These are phyloP conservation scores for Lottia gigantea DNA, from an alignment of 2,888 invertebrate genomes.

Conservation along the genomic window DNA sequence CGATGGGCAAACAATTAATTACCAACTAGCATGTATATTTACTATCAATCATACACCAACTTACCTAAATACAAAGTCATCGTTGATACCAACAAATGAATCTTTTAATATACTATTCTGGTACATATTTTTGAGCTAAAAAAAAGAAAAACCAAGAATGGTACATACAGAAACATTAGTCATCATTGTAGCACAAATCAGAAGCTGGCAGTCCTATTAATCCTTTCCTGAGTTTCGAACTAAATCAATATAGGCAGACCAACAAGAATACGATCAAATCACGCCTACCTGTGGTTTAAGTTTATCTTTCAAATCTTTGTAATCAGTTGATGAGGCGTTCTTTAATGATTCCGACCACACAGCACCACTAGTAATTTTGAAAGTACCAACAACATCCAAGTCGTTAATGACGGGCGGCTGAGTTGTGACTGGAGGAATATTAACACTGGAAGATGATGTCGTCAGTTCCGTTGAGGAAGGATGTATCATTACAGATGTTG, in stretches of 20 bases:
- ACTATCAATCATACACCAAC: not conserved
- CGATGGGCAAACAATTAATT: no score
- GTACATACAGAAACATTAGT: no score
- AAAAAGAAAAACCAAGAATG: not conserved
- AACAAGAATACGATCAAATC: no score
- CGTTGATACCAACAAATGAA: not conserved
- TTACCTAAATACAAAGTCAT: conserved; percentile 17
- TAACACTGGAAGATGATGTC: conserved; percentile 14
- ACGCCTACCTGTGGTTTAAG: conserved; percentile 8
- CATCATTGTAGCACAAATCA: no score
- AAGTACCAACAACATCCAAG: conserved; percentile 9
- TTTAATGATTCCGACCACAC: conserved; percentile 13
- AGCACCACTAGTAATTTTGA: conserved; percentile 15
- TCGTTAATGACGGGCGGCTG: not conserved
- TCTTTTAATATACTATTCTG: conserved; percentile 10
- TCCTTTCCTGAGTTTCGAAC: no score
- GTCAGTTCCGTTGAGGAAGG: conserved; percentile 3
- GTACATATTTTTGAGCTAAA: conserved; percentile 13
- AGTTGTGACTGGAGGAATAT: not conserved
- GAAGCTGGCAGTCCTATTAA: no score
- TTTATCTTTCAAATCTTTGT: conserved; percentile 13
- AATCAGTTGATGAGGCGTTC: conserved; percentile 13
- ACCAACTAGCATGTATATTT: no score
- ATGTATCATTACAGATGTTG: not conserved
- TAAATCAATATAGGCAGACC: no score